These are phyloP conservation scores for Bubo scandiacus DNA, from an alignment of 2,113 vertebrate genomes.

Conservation along the genomic window DNA sequence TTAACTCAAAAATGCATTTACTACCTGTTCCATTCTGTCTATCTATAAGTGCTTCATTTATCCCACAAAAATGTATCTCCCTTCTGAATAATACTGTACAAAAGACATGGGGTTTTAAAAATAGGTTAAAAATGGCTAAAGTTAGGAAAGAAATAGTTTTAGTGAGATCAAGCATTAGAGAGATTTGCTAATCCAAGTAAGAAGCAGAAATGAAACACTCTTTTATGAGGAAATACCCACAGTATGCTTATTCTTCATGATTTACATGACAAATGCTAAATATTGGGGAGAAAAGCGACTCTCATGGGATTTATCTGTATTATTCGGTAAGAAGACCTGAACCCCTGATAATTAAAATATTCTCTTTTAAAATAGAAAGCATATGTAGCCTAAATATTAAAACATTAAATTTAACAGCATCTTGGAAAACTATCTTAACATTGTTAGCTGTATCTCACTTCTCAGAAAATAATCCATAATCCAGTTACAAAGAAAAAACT, in stretches of 20 bases:
- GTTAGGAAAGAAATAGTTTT: neutral
- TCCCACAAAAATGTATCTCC: neutral
- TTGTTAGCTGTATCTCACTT: slow-evolving; percentile 16
- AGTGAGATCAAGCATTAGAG: neutral
- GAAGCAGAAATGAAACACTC: neutral
- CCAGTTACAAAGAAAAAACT: neutral
- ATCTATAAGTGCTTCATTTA: neutral
- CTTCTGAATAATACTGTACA: neutral
- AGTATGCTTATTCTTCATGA: neutral
- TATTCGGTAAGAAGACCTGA: neutral
- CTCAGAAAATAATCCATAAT: slow-evolving; percentile 23
- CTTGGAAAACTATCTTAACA: neutral
- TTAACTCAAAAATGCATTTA: slow-evolving; percentile 15
- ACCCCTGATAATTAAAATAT: neutral
- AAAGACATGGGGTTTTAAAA: neutral
- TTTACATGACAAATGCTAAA: neutral
- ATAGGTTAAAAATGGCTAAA: neutral
- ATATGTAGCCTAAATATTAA: neutral
- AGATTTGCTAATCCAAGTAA: neutral
- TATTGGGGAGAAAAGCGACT: neutral
- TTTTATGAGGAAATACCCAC: neutral
- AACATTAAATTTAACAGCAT: neutral
- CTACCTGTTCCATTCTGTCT: neutral
- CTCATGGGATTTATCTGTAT: neutral
- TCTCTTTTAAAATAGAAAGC: neutral